These are phyloP conservation scores for Drosophila prolongata DNA, from an alignment of 2,888 invertebrate species.

Conservation along the genomic window DNA sequence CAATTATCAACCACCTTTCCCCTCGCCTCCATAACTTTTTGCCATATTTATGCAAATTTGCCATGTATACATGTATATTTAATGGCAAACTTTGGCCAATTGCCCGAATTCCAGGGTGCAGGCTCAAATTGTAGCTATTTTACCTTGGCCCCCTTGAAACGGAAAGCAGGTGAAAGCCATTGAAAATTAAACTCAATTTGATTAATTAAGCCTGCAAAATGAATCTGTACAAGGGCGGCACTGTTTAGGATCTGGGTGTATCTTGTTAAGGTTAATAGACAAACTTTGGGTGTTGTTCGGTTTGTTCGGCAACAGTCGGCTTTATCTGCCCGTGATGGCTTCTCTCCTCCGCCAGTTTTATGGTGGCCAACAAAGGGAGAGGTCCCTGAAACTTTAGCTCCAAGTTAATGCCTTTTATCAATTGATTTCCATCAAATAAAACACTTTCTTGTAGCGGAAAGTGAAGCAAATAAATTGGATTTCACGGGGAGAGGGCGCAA, in stretches of 20 bases:
- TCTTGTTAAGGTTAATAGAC: conserved; percentile 42
- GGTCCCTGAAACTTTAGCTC: conserved; percentile 58
- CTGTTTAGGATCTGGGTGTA: conserved; percentile 48
- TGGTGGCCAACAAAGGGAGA: conserved; percentile 21
- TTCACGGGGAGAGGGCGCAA: conserved; percentile 22
- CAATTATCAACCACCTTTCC: conserved; percentile 35
- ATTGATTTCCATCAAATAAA: conserved; percentile 77
- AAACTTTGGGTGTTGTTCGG: conserved; percentile 17
- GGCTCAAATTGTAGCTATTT: conserved; percentile 16
- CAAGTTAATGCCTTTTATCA: conserved; percentile 78
- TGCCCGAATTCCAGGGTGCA: conserved; percentile 11
- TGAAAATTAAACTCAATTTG: conserved; percentile 60
- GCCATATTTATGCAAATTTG: conserved; percentile 39
- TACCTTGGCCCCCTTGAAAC: not conserved
- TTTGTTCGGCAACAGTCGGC: conserved; percentile 59
- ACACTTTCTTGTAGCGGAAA: conserved; percentile 65
- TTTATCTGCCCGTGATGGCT: conserved; percentile 52
- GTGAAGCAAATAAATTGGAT: conserved; percentile 73
- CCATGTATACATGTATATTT: conserved; percentile 23
- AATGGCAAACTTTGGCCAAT: conserved; percentile 19
- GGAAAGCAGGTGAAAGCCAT: conserved; percentile 10
- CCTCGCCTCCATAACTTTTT: conserved; percentile 6
- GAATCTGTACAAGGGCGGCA: conserved; percentile 60
- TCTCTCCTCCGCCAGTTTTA: conserved; percentile 51
- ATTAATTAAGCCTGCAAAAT: conserved; percentile 70